Base-by-base conservation (phyloP, 2,888 invertebrate species). In the Coleophora deauratella region DNA sequence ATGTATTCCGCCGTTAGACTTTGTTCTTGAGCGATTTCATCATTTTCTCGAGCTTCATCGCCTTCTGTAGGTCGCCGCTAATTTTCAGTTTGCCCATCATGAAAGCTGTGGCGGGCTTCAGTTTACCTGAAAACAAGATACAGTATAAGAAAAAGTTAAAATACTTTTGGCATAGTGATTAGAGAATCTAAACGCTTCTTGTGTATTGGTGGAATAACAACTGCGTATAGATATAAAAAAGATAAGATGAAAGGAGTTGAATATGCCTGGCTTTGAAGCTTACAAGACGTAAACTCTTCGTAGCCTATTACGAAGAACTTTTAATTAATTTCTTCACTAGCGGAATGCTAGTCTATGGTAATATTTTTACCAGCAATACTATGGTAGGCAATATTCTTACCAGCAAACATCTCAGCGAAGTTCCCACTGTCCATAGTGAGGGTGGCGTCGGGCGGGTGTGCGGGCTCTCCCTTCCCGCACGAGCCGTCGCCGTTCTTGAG, bases 1-100 rank as follows among this genome's bases (percentile, higher is more conserved):
- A 21, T 4, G 21, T 3, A 21, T 21, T 21, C 21, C 21, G 21
- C 21, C 21, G 21, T 68, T 76, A 85, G 43, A 62, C 66, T 52
- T 84, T 93, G 32, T 90, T 87, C 62, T 93, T 94, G n/a, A 95
- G 82, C 27, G 91, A 90, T 36, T 88, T 87, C 94, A 97, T 94
- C 49, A 97, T 87, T 66, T 94, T 94, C 68, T 98, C 98, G 45
- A 99, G 82, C 69, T 97, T 98, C 91, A 98, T 93, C 0, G 98
- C 99, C 68, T 96, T 94, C 57, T 93, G 94, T 59, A 99, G 86
- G 66, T 97, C 96, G 0, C 99, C 98, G 50, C 88, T 88, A 53
- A 99, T 95, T 82, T 97, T 98, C 55, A 99, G 81, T 77, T 97
- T 98, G 39, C 98, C 98, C 66, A 92, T 92, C 97, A 99, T 97